A percentile compares a stretch with the other conserved stretches of the same genome.
Conservation (phyloP, 2,888 invertebrate species). For the Drosophila subsilvestris region DNA sequence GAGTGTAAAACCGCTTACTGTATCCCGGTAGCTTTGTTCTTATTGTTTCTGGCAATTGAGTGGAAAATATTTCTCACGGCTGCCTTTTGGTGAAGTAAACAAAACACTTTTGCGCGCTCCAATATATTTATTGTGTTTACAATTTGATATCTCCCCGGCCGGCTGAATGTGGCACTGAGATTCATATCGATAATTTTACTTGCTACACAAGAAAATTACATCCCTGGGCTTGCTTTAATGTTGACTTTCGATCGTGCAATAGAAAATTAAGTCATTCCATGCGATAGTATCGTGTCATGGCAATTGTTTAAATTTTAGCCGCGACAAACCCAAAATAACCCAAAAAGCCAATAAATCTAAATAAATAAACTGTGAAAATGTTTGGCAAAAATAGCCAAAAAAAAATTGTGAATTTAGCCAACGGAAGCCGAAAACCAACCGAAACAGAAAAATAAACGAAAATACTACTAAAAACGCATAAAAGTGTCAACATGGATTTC, state of each 20-base stretch:
- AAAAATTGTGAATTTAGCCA: slow-evolving; percentile 12
- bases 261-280: neutral
- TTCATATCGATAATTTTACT: no score
- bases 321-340: slow-evolving; percentile 44
- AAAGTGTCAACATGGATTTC: slow-evolving; percentile 71
- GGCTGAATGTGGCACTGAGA: no score
- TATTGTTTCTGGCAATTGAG: no score
- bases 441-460: slow-evolving; percentile 5
- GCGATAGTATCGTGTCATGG: neutral
- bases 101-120: no score
- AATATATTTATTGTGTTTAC: no score
- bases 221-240: neutral
- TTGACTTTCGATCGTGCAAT: no score
- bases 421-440: slow-evolving; percentile 6
- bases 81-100: no score
- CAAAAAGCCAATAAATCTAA: slow-evolving; percentile 64
- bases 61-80: no score
- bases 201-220: no score
- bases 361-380: slow-evolving; percentile 61
- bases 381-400: slow-evolving; percentile 20
- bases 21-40: no score
- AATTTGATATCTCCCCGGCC: no score
- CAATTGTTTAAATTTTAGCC: slow-evolving; percentile 52
- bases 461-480: slow-evolving; percentile 54
- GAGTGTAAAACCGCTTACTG: no score